These are phyloP conservation scores for Odocoileus virginianus DNA, from an alignment of 2,113 vertebrate genomes.

Conservation along the genomic window DNA sequence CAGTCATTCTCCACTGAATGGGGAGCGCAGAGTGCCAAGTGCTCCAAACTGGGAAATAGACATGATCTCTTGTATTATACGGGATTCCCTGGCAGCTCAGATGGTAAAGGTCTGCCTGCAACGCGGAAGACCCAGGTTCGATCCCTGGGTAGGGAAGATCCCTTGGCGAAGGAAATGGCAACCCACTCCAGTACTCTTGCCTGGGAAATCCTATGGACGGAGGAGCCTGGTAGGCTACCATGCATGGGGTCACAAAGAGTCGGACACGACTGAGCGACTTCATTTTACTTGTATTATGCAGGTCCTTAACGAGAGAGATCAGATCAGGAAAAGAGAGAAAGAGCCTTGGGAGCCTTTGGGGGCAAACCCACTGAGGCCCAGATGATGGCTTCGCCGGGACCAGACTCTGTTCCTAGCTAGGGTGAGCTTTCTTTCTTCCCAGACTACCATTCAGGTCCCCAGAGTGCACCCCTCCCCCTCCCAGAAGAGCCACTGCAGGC, in stretches of 20 bases:
- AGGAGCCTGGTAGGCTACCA: not conserved
- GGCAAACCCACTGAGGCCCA: not conserved
- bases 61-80: fast-evolving
- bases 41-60: not conserved
- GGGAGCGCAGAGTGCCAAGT: not conserved
- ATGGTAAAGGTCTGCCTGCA: not conserved
- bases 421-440: not conserved
- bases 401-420: not conserved
- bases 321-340: not conserved
- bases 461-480: too few relatives aligned
- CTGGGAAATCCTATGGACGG: not conserved
- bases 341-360: too few relatives aligned
- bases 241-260: not conserved
- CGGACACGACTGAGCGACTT: not conserved
- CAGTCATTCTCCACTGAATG: not conserved
- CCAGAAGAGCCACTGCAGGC: not conserved
- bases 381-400: not conserved
- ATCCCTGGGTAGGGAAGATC: not conserved
- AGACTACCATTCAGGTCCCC: not conserved
- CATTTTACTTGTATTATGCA: not conserved
- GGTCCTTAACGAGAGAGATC: not conserved
- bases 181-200: not conserved
- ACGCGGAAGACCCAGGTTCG: not conserved
- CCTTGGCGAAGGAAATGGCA: not conserved
- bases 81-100: not conserved